Evolutionary conservation across 2,113 vertebrate species (phyloP), one percentile per base, ranked within the genome.

Genomic region (Turnix velox): DNA sequence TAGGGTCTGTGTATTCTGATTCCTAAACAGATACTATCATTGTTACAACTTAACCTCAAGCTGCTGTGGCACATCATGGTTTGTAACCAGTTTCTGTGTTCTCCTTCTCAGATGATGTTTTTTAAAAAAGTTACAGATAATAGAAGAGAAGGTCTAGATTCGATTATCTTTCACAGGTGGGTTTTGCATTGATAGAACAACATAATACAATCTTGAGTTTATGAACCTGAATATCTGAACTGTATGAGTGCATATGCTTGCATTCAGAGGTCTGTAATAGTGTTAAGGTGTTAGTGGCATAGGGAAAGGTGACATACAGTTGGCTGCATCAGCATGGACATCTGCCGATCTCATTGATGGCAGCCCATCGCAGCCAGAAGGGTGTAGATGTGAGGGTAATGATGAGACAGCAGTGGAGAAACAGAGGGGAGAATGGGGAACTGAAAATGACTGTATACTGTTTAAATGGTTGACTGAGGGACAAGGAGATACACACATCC

Each of bases 281-380:
- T 42, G 25, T 76, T 69, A 55, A 73, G 62, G 18, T 51, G 9
- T 31, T 94, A 28, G 31, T 49, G 8, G 9, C 30, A 24, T n/a
- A 67, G 67, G 25, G 7, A 30, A 69, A 89, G 57, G 42, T 84
- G 57, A 78, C 9, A 15, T 62, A 67, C 33, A 72, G 42, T 86
- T 96, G 59, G 42, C 84, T 96, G 59, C 65, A 83, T 79, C 80
- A 63, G 17, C 48, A 10, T 30, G 74, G 79, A 91, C 92, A 93
- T 95, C 75, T 96, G 89, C 14, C 28, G 72, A 87, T 95, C 76
- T 87, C 16, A 43, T 59, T 23, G 68, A 85, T 83, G 52, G 92
- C 39, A 88, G 35, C n/a, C n/a, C n/a, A n/a, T n/a, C n/a, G n/a
- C n/a, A 43, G 18, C 23, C 35, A 49, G 73, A 25, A 30, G 1